A percentile compares a stretch with the other conserved stretches of the same genome.
Evolutionary conservation across 64 coral and sea anemone species (phyloP).

Genomic region (Actinia tenebrosa): DNA sequence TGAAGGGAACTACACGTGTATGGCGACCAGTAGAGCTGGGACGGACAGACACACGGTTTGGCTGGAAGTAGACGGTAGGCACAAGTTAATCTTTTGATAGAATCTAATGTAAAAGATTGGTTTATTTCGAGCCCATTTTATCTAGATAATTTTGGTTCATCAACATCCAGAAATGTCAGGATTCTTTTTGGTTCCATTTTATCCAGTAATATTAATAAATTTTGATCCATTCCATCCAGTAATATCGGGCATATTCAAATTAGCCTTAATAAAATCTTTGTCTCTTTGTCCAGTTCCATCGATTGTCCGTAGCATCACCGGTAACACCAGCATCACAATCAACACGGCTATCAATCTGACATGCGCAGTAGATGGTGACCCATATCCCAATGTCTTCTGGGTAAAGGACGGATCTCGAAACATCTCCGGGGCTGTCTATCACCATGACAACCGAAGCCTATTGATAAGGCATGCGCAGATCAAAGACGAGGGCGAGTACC

Average conservation of each 20-base stretch:
- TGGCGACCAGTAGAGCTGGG: slow-evolving; percentile 34
- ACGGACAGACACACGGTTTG: neutral
- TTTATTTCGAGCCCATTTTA: too few species aligned
- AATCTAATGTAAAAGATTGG: too few species aligned
- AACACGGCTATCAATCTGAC: slow-evolving; percentile 7
- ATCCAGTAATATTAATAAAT: too few species aligned
- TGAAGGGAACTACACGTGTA: slow-evolving; percentile 34
- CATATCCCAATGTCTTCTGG: slow-evolving; percentile 19
- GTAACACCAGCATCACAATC: neutral
- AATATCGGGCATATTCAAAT: too few species aligned
- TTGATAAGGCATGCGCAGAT: neutral
- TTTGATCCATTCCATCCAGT: neutral
- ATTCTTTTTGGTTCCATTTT: neutral
- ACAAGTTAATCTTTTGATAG: neutral
- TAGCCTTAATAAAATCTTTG: neutral
- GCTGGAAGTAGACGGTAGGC: neutral
- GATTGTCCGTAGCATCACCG: neutral
- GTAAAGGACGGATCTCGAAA: neutral
- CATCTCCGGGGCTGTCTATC: neutral
- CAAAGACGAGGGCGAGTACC: slow-evolving; percentile 13
- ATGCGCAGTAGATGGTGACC: slow-evolving; percentile 22
- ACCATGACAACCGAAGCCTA: neutral
- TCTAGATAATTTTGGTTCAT: too few species aligned
- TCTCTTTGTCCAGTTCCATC: neutral
- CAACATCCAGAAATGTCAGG: too few species aligned